A percentile compares a stretch with the other conserved stretches of the same genome.
These are phyloP conservation scores for Myripristis murdjan DNA, from an alignment of 2,797 vertebrate species.

Conservation along the genomic window DNA sequence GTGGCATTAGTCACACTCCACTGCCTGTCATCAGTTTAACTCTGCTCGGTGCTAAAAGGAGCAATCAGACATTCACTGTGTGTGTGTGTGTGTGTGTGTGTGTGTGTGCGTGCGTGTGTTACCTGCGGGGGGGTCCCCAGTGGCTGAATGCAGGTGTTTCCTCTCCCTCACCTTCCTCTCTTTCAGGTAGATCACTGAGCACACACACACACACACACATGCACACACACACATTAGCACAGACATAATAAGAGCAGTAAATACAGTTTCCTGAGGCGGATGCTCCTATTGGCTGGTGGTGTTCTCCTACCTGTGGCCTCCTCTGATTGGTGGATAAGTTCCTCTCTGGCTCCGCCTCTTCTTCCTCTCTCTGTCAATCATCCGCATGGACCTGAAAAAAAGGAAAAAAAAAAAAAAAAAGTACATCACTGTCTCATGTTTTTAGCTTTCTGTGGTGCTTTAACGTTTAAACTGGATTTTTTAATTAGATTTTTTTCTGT, in stretches of 20 bases:
- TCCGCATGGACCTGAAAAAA: constrained; percentile 66
- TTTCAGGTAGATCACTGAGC: constrained; percentile 87
- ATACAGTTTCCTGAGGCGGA: not conserved
- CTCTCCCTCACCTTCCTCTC: constrained; percentile 97
- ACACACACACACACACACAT: constrained; percentile 24
- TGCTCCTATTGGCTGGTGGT: not conserved
- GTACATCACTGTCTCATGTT: too few relatives aligned
- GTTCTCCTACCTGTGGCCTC: constrained; percentile 62
- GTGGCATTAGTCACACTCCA: not conserved
- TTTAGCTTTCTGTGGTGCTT: too few relatives aligned
- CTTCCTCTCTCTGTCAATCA: constrained; percentile 51
- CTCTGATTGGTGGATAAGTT: constrained; percentile 57
- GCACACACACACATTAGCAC: constrained; percentile 13
- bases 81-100: not conserved
- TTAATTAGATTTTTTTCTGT: too few relatives aligned
- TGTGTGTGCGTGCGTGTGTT: constrained; percentile 10
- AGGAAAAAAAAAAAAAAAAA: too few relatives aligned
- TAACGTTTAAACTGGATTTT: too few relatives aligned
- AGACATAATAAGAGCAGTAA: not conserved
- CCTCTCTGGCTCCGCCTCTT: constrained; percentile 75
- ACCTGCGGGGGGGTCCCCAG: constrained; percentile 94
- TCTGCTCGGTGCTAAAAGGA: not conserved
- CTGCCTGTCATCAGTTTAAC: not conserved
- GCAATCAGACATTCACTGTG: not conserved
- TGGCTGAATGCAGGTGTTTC: constrained; percentile 96